Evolutionary conservation across 2,888 invertebrate genomes (phyloP).

Genomic region (Cartodere bifasciata): DNA sequence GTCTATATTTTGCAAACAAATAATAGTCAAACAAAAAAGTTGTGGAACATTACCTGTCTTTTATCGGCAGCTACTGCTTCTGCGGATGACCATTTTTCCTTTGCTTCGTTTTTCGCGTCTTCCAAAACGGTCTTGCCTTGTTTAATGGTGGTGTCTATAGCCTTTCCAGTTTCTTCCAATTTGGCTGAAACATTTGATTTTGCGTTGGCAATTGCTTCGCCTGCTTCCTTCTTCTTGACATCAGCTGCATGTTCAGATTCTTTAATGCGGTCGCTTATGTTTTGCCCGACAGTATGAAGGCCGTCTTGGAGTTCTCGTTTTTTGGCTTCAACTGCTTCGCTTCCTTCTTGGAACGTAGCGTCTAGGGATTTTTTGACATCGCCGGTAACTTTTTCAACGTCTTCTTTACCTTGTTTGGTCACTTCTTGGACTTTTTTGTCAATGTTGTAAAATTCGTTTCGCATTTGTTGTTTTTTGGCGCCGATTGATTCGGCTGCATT

Average conservation of each 20-base stretch:
- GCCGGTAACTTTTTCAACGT: no score
- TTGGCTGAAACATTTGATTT: conserved; percentile 31
- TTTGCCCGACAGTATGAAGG: conserved; percentile 4
- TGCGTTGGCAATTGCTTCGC: conserved; percentile 26
- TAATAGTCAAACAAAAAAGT: no score
- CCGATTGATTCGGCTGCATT: conserved; percentile 6
- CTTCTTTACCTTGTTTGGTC: background rate
- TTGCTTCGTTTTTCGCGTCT: no score
- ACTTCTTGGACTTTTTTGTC: conserved; percentile 4
- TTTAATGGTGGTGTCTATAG: conserved; percentile 14
- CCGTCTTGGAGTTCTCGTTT: conserved; percentile 6
- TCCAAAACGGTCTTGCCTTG: no score
- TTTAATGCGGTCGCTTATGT: conserved; percentile 4
- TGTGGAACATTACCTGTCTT: no score
- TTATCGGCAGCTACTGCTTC: background rate
- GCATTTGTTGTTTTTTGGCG: conserved; percentile 7
- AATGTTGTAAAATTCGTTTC: conserved; percentile 8
- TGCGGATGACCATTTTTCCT: no score
- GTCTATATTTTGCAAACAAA: no score
- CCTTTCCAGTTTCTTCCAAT: conserved; percentile 18
- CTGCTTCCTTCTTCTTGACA: conserved; percentile 40
- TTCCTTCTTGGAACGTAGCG: conserved; percentile 28
- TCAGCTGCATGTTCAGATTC: conserved; percentile 33
- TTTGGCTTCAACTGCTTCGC: conserved; percentile 29
- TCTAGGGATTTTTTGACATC: no score